A percentile compares a stretch with the other conserved stretches of the same genome.
phyloP scores from a whole-genome alignment of 1,140 invertebrate genomes.

The Caerostris darwini region DNA sequence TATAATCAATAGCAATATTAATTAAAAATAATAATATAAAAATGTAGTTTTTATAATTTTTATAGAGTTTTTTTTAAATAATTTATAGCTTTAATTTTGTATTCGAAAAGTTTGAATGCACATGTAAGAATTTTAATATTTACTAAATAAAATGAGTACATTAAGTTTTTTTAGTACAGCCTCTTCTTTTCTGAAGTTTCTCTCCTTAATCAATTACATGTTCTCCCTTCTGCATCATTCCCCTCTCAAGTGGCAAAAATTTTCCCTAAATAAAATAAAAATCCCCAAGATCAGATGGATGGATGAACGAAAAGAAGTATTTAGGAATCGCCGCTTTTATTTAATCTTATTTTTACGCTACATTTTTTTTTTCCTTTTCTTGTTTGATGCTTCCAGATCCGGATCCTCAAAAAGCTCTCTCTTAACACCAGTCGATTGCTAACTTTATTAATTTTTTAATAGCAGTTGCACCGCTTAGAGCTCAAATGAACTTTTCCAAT shows the following conservation, averaged over 20 bases:
- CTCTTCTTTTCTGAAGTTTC: neutral
- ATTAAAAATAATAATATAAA: too few species aligned
- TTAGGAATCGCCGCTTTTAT: slow-evolving; percentile 45
- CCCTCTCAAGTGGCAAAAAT: neutral
- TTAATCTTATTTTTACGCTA: slow-evolving; percentile 66
- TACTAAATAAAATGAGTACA: too few species aligned
- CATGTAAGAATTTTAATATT: too few species aligned
- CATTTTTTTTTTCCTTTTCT: neutral
- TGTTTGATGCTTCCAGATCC: slow-evolving; percentile 40
- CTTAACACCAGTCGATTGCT: slow-evolving; percentile 24
- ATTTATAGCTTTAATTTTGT: too few species aligned
- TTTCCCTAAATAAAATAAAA: slow-evolving; percentile 45
- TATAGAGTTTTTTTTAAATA: too few species aligned
- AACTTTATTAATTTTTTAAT: slow-evolving; percentile 77
- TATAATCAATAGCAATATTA: too few species aligned
- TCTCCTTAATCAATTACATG: neutral
- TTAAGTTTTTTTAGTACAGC: neutral
- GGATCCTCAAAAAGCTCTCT: slow-evolving; percentile 60
- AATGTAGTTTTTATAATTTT: too few species aligned
- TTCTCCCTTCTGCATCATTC: neutral
- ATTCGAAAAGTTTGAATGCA: too few species aligned
- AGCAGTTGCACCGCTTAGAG: neutral
- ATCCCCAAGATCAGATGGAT: neutral
- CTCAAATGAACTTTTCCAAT: slow-evolving; percentile 72
- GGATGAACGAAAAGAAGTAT: slow-evolving; percentile 60